Percentiles rank a stretch among this genome's conserved stretches.
These are phyloP conservation scores for Fragum fragum DNA, from an alignment of 2,888 invertebrate genomes.

Conservation along the genomic window DNA sequence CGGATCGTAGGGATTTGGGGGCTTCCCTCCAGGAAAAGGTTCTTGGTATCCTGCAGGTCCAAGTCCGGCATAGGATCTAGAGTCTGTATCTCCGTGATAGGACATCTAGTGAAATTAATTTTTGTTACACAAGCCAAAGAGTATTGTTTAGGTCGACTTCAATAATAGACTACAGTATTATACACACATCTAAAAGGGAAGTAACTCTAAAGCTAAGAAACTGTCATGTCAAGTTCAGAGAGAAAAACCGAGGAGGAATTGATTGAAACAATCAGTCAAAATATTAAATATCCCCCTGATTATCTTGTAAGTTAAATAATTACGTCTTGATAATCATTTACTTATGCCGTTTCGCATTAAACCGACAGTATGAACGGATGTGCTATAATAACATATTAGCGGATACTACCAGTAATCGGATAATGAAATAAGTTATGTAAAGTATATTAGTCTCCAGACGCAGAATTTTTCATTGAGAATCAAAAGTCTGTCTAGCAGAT, in stretches of 20 bases:
- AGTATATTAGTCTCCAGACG: too few species aligned
- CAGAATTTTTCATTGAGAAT: too few species aligned
- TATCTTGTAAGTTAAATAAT: neutral
- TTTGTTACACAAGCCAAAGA: neutral
- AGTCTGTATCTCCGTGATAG: constrained; percentile 1
- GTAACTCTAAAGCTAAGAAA: neutral
- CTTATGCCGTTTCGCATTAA: too few species aligned
- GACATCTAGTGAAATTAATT: neutral
- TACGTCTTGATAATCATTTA: neutral
- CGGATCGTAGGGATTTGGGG: constrained; percentile 1
- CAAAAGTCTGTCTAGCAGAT: too few species aligned
- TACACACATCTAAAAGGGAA: neutral
- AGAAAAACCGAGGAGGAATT: constrained; percentile 7
- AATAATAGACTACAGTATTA: neutral
- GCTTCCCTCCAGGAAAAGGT: constrained; percentile 22
- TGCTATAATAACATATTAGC: too few species aligned
- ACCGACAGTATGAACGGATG: too few species aligned
- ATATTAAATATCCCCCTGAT: constrained; percentile 17
- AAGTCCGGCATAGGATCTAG: neutral
- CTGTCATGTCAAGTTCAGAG: neutral
- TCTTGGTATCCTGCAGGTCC: constrained; percentile 8
- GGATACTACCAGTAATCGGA: too few species aligned
- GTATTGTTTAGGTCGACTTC: neutral
- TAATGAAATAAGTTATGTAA: too few species aligned
- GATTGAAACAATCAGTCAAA: constrained; percentile 19